Base-by-base conservation (phyloP, 2,888 invertebrate species). In the Drosophila formosana region DNA sequence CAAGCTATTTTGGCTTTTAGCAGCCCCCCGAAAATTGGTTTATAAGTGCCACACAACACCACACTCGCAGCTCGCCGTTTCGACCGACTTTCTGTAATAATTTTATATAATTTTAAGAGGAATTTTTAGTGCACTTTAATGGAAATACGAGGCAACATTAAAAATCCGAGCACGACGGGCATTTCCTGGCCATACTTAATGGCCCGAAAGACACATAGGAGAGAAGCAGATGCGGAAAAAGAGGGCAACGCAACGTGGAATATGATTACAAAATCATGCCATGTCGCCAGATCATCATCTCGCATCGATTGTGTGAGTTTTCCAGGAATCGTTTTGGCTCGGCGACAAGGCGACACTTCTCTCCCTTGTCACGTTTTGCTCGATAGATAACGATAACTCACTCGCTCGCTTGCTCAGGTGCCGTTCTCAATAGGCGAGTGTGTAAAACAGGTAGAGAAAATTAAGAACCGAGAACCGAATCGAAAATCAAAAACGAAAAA, bases 1-100 rank as follows among this genome's bases (percentile, higher is more conserved):
- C 73, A 84, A 82, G 77, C 86, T 87, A 63, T 72, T 85, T 80
- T 88, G 80, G 80, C 82, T 89, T 80, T 85, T 89, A 89, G 80
- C 86, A 75, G 80, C 89, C 67, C 23, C 69, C 71, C 70, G 79
- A 85, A 89, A 85, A 88, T 79, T 75, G 71, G 72, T 78, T 75
- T 78, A 71, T 74, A 79, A 81, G 76, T 78, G 78, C 74, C 58
- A n/a, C 63, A 62, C 63, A 62, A 66, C 58, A 45, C 25, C 39
- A 61, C 55, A 57, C 66, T 66, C 37, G 37, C 18, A 9, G 9
- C 9, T 28, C 50, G n/a, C 45, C 32, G 34, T 28, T 47, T 57
- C 28, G 57, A 41, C 23, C 43, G 28, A 61, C 53, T 61, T 67
- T 68, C 62, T 52, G 28, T 76, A 79, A 88, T 80, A 71, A 86